Percentiles rank a stretch among this genome's conserved stretches.
Conservation (phyloP, 2,113 vertebrate species). For the Clarias magur region DNA sequence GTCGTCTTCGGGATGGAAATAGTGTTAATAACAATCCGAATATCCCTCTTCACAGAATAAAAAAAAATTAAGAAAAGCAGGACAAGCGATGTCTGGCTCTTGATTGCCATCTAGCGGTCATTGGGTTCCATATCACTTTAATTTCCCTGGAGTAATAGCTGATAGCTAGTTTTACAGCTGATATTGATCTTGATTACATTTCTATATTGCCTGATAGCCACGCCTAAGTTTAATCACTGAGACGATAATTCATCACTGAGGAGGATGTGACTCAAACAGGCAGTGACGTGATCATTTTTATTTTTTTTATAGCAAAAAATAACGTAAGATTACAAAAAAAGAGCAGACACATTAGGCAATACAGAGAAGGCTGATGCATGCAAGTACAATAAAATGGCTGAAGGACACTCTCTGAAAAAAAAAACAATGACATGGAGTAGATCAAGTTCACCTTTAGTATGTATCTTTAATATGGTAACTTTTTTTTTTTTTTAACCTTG, state of each 20-base stretch:
- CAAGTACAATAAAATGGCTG: neutral
- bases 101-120: neutral
- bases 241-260: neutral
- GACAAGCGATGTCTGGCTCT: neutral
- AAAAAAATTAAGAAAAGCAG: neutral
- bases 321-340: neutral
- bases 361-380: neutral
- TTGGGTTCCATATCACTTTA: neutral
- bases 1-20: neutral
- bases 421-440: neutral
- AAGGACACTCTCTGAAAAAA: neutral
- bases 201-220: neutral
- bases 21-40: neutral
- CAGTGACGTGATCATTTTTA: neutral
- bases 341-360: neutral
- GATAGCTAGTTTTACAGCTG: neutral
- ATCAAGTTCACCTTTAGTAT: neutral
- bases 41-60: neutral
- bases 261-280: neutral
- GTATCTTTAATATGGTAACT: neutral
- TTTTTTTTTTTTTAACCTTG: too few species aligned
- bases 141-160: neutral
- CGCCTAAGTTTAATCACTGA: constrained; percentile 5
- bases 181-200: neutral
- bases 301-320: neutral